Conservation (phyloP, 1,140 invertebrate genomes). For the Drosophila biarmipes region DNA sequence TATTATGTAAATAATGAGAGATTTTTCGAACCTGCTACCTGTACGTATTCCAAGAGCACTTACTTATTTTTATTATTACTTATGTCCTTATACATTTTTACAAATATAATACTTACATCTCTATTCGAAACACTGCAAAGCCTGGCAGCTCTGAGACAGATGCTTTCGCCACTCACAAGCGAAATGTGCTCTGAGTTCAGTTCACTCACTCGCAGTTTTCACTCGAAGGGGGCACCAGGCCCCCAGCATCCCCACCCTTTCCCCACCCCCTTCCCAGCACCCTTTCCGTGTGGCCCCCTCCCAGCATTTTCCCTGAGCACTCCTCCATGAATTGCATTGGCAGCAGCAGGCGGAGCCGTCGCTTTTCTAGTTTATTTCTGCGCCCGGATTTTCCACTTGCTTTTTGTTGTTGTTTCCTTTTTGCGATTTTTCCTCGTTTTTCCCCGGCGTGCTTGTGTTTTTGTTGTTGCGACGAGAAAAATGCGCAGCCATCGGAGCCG, state of each 20-base stretch:
- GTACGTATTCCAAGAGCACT: too few relatives aligned
- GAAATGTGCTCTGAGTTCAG: slow-evolving; percentile 12
- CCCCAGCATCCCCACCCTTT: neutral
- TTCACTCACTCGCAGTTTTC: slow-evolving; percentile 29
- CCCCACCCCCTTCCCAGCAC: neutral
- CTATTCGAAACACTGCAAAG: too few relatives aligned
- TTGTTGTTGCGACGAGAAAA: slow-evolving; percentile 55
- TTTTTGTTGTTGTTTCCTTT: slow-evolving; percentile 31
- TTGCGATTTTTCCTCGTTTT: slow-evolving; percentile 30
- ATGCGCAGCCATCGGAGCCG: slow-evolving; percentile 71
- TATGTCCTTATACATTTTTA: too few relatives aligned
- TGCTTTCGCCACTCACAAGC: slow-evolving; percentile 6
- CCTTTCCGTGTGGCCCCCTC: neutral
- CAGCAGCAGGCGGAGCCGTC: slow-evolving; percentile 66
- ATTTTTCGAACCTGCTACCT: too few relatives aligned
- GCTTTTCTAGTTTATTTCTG: slow-evolving; percentile 80
- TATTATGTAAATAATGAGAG: too few relatives aligned
- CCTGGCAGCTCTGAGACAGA: slow-evolving; percentile 39
- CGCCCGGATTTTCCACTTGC: slow-evolving; percentile 40
- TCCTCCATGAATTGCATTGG: slow-evolving; percentile 37
- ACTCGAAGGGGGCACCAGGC: slow-evolving; percentile 44
- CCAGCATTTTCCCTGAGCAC: slow-evolving; percentile 4
- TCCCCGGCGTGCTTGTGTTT: slow-evolving; percentile 14
- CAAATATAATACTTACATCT: too few relatives aligned
- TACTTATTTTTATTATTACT: too few relatives aligned